Evolutionary conservation across 2,888 invertebrate genomes (phyloP).

Genomic region (Amaurobius ferox): DNA sequence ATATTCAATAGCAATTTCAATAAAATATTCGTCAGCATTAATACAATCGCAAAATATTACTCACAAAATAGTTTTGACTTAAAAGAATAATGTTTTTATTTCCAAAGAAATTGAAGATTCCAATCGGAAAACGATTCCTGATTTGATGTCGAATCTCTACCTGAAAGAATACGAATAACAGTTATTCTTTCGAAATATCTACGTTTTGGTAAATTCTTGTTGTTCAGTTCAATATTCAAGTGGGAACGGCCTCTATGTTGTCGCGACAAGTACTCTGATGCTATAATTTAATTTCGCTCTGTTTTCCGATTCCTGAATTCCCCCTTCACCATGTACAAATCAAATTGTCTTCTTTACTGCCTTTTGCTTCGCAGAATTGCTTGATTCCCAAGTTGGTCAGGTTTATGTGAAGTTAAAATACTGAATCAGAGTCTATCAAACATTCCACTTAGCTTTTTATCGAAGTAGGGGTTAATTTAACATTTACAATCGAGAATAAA

Average conservation of each 20-base stretch:
- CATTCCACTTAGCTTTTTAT: not conserved
- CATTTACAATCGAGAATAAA: too few species aligned
- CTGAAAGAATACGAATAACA: not conserved
- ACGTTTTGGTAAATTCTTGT: slow-evolving; percentile 20
- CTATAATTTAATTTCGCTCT: slow-evolving; percentile 57
- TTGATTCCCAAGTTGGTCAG: not conserved
- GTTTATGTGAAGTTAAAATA: not conserved
- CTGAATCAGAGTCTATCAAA: not conserved
- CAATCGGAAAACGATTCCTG: not conserved
- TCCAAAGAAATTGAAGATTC: not conserved
- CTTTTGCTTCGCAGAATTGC: not conserved
- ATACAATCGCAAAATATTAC: too few species aligned
- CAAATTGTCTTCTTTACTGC: slow-evolving; percentile 52
- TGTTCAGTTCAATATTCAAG: slow-evolving; percentile 37
- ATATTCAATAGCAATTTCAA: too few species aligned
- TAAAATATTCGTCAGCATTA: too few species aligned
- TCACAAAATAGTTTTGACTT: too few species aligned
- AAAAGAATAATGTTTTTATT: not conserved
- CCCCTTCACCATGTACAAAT: slow-evolving; percentile 16
- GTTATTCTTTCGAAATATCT: not conserved
- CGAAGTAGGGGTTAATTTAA: too few species aligned
- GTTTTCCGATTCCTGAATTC: slow-evolving; percentile 13
- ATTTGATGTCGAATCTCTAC: not conserved
- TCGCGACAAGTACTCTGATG: slow-evolving; percentile 39
- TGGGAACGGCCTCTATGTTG: slow-evolving; percentile 28